These are phyloP conservation scores for Otus sunia DNA, from an alignment of 2,113 vertebrate species.

Conservation along the genomic window DNA sequence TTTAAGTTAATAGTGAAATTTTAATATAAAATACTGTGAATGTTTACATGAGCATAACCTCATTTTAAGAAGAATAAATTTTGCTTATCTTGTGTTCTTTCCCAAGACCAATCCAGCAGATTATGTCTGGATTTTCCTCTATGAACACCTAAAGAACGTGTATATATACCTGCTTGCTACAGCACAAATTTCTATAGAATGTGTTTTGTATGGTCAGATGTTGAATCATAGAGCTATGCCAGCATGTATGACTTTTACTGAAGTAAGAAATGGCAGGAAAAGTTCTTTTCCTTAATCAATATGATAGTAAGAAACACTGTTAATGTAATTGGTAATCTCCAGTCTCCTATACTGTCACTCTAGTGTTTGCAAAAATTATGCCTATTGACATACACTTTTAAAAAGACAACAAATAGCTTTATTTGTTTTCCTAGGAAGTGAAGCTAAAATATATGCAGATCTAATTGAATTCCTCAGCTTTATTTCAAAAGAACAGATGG, in stretches of 20 bases:
- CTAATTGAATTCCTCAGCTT: slow-evolving; percentile 1
- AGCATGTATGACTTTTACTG: background rate
- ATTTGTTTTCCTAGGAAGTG: background rate
- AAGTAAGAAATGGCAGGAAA: background rate
- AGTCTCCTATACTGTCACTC: background rate
- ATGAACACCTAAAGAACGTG: background rate
- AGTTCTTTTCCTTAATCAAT: background rate
- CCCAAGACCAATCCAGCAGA: background rate
- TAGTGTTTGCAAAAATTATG: background rate
- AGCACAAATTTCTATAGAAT: background rate
- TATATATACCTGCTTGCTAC: background rate
- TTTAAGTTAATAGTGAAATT: background rate
- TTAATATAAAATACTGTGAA: background rate
- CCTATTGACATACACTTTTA: background rate
- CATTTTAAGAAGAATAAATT: background rate
- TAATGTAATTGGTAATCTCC: background rate
- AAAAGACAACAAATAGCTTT: background rate
- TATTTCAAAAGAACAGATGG: background rate
- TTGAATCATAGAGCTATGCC: background rate
- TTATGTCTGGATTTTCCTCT: background rate
- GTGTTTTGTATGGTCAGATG: background rate
- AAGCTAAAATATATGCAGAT: background rate
- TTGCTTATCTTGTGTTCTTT: background rate
- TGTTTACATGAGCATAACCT: background rate
- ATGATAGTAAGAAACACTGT: background rate